A percentile compares a stretch with the other conserved stretches of the same genome.
These are phyloP conservation scores for Ephydatia muelleri DNA, from an alignment of 37 sponge, comb jelly and placozoan genomes.

Conservation along the genomic window DNA sequence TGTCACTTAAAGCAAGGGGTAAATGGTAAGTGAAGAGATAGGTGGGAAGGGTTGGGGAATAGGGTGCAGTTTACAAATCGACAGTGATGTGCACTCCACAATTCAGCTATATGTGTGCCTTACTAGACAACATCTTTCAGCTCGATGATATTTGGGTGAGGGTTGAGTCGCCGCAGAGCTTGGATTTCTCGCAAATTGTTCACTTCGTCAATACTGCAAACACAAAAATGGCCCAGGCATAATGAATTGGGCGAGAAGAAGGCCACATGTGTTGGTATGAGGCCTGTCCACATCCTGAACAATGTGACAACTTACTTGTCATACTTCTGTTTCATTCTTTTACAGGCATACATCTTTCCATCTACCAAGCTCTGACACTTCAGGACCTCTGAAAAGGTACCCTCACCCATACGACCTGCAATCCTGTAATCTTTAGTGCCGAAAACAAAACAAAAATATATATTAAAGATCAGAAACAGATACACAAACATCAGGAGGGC, in stretches of 20 bases:
- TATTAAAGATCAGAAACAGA: no score
- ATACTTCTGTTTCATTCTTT: conserved; percentile 96
- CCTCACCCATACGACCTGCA: conserved; percentile 93
- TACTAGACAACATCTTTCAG: conserved; percentile 96
- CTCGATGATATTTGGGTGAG: conserved; percentile 94
- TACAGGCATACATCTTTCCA: conserved; percentile 95
- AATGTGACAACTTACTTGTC: conserved; percentile 54
- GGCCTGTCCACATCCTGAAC: neutral
- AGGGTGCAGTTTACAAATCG: neutral
- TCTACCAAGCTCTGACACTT: conserved; percentile 93
- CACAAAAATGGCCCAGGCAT: neutral
- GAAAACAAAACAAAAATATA: neutral
- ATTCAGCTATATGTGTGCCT: conserved; percentile 17
- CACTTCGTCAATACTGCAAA: conserved; percentile 85
- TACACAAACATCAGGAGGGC: neutral
- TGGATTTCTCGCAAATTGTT: conserved; percentile 95
- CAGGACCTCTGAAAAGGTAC: conserved; percentile 97
- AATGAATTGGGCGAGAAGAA: neutral
- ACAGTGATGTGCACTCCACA: neutral
- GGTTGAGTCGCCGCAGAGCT: conserved; percentile 88
- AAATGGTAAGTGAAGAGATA: neutral
- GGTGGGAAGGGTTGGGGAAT: neutral
- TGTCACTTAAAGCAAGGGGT: conserved; percentile 65
- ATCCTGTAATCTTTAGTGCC: conserved; percentile 88
- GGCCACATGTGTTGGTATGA: neutral